A percentile compares a stretch with the other conserved stretches of the same genome.
Evolutionary conservation across 2,888 invertebrate species (phyloP).

Genomic region (Acleris laterana): DNA sequence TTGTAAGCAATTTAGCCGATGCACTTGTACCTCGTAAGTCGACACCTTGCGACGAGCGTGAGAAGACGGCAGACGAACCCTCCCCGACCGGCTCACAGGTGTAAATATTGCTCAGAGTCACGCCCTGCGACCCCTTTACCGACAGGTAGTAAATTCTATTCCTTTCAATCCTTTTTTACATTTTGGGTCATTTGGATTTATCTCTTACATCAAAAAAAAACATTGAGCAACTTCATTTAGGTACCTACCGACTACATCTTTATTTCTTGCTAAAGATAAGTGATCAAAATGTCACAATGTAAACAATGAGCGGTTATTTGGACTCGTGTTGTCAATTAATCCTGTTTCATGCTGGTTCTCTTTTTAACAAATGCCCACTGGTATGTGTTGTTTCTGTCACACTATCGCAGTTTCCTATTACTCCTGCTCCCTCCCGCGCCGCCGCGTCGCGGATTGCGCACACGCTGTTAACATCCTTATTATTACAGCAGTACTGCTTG

Average conservation of each 20-base stretch:
- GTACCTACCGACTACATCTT: background rate
- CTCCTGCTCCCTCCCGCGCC: conserved; percentile 36
- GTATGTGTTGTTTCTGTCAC: conserved; percentile 44
- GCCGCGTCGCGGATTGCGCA: conserved; percentile 42
- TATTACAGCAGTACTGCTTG: conserved; percentile 50
- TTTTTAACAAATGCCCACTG: conserved; percentile 38
- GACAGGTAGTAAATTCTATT: conserved; percentile 42
- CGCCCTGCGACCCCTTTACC: conserved; percentile 49
- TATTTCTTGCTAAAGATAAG: background rate
- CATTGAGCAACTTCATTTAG: background rate
- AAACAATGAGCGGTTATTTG: conserved; percentile 41
- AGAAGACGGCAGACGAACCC: conserved; percentile 58
- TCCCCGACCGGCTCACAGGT: conserved; percentile 58
- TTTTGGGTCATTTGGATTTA: background rate
- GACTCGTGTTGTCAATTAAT: conserved; percentile 48
- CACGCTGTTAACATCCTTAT: conserved; percentile 52
- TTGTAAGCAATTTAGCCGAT: conserved; percentile 36
- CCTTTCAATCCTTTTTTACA: background rate
- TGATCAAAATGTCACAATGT: conserved; percentile 1
- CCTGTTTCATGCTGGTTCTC: conserved; percentile 44
- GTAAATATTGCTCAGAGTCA: conserved; percentile 54
- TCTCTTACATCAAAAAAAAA: background rate
- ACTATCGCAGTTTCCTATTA: conserved; percentile 50
- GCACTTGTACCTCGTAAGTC: conserved; percentile 46
- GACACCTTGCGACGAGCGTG: conserved; percentile 57